phyloP scores from a whole-genome alignment of 2,797 vertebrate genomes.

The Artibeus lituratus region DNA sequence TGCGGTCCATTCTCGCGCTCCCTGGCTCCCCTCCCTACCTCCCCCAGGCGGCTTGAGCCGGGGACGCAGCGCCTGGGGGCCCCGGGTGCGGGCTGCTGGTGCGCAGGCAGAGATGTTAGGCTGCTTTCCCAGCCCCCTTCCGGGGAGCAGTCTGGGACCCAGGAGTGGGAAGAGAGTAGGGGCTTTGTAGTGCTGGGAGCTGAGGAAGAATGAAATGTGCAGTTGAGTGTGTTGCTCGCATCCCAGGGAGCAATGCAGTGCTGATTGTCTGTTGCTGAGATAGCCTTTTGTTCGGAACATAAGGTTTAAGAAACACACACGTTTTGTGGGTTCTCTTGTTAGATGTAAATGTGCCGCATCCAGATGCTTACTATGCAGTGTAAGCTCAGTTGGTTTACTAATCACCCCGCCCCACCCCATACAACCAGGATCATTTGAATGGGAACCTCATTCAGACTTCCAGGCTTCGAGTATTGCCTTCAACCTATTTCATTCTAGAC shows the following conservation, averaged over 20 bases:
- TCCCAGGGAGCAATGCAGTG: constrained; percentile 74
- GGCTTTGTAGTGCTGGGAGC: constrained; percentile 74
- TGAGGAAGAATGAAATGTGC: constrained; percentile 73
- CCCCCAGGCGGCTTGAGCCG: constrained; percentile 66
- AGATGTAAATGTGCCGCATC: constrained; percentile 78
- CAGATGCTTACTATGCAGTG: constrained; percentile 73
- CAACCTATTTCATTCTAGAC: constrained; percentile 79
- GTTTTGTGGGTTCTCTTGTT: constrained; percentile 78
- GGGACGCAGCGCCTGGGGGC: constrained; percentile 58
- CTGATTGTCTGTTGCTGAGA: constrained; percentile 78
- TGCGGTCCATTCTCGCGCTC: constrained; percentile 58
- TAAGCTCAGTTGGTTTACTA: constrained; percentile 78
- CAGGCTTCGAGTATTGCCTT: constrained; percentile 74
- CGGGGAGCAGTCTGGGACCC: constrained; percentile 54
- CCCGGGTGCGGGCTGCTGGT: neutral
- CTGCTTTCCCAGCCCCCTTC: constrained; percentile 66
- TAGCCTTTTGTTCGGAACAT: constrained; percentile 79
- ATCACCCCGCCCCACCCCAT: constrained; percentile 75
- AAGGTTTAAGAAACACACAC: constrained; percentile 79
- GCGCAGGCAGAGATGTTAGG: constrained; percentile 39
- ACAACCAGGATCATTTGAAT: constrained; percentile 74
- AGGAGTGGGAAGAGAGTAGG: constrained; percentile 62
- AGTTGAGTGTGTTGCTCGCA: constrained; percentile 75
- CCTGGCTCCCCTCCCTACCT: constrained; percentile 60
- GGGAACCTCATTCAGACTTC: constrained; percentile 76